Evolutionary conservation across 2,888 invertebrate genomes (phyloP), one percentile per base, ranked within the genome.

Genomic region (Phortica okadai): DNA sequence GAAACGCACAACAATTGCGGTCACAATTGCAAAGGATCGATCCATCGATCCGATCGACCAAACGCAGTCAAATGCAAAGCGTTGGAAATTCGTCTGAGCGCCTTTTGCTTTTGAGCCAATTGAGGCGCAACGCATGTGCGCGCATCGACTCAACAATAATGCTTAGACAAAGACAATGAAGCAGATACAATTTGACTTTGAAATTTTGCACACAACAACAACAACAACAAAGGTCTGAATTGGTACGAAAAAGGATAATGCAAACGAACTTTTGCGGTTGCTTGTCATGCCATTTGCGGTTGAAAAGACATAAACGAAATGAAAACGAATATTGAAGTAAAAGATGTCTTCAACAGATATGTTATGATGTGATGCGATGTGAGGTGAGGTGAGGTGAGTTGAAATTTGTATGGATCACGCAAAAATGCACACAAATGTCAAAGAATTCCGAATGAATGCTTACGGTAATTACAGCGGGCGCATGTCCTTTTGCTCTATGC

Each of bases 71-170:
- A 64, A 64, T 25, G 62, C 25, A 33, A 25, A 64, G 14, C 64
- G 16, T n/a, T 59, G 7, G 58, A n/a, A 59, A 16, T 59, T 59
- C 7, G 59, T 14, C 16, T 3, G 59, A n/a, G 8, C n/a, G 14
- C 14, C 6, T 7, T 58, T 16, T 7, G 58, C 14, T 58, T n/a
- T 14, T 6, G 7, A 25, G 62, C 25, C 45, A 50, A 50, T 50
- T 50, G 50, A 50, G 50, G 64, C 41, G 64, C 64, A 33, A 33
- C 33, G 25, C 64, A 64, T 64, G 64, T 33, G 64, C 64, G 64
- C 64, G 33, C 64, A 33, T 64, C 41, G 41, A 64, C 33, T 33
- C 25, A 64, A 64, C 33, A 11, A 50, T 50, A 0, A 50, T 50
- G 50, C 8, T 50, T 50, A 50, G 50, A 50, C 1, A 50, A 50